phyloP scores from a whole-genome alignment of 1,140 invertebrate genomes.

The Drosophila quadrilineata region DNA sequence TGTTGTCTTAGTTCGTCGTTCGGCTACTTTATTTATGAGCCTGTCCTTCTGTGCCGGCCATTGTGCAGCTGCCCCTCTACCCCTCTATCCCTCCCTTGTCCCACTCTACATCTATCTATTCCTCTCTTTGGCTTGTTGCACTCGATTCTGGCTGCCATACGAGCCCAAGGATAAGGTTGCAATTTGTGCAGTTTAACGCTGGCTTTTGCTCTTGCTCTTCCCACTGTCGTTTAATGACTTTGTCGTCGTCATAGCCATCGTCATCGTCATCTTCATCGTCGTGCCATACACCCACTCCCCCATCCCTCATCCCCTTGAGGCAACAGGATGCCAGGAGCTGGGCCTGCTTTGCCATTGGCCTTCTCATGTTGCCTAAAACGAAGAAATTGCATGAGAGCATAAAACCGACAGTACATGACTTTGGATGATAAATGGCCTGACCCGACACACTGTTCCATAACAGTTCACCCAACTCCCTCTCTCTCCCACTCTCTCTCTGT shows the following conservation, averaged over 20 bases:
- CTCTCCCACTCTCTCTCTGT: background rate
- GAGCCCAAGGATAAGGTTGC: slow-evolving; percentile 62
- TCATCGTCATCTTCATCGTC: too few relatives aligned
- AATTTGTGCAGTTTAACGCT: slow-evolving; percentile 79
- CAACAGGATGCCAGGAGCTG: too few relatives aligned
- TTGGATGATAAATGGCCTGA: slow-evolving; percentile 74
- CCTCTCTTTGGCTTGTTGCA: slow-evolving; percentile 7
- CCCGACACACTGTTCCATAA: slow-evolving; percentile 9
- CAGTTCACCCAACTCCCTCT: background rate
- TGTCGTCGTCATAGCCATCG: slow-evolving; percentile 56
- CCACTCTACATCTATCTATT: too few relatives aligned
- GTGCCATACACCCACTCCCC: slow-evolving; percentile 3
- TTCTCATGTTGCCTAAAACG: slow-evolving; percentile 71
- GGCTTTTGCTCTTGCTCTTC: slow-evolving; percentile 62
- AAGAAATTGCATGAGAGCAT: slow-evolving; percentile 77
- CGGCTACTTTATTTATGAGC: slow-evolving; percentile 63
- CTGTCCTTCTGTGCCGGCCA: slow-evolving; percentile 47
- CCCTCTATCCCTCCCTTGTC: too few relatives aligned
- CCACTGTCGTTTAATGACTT: slow-evolving; percentile 70
- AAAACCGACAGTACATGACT: slow-evolving; percentile 79
- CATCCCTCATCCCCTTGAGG: background rate
- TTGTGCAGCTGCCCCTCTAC: slow-evolving; percentile 13
- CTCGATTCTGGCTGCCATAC: slow-evolving; percentile 10
- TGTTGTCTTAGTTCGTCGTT: slow-evolving; percentile 44
- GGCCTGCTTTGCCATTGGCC: slow-evolving; percentile 36